Base-by-base conservation (phyloP, 1,140 invertebrate species). In the Euglossa dilemma region DNA sequence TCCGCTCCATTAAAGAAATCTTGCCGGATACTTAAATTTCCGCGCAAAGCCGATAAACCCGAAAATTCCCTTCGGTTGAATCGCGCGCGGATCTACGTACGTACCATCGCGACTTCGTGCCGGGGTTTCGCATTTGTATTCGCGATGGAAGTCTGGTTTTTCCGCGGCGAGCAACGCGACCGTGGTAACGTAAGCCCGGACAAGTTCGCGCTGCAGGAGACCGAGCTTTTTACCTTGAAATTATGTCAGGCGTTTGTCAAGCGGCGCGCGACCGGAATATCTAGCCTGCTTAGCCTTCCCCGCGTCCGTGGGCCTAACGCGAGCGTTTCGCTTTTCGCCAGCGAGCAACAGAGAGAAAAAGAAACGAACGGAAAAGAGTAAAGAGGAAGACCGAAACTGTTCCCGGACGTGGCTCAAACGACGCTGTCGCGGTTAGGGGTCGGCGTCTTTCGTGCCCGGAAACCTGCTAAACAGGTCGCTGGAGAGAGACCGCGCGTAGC, bases 371-470 rank as follows among this genome's bases (percentile, higher is more conserved):
- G 57, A 63, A 69, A 75, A 59, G 57, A 67, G 61, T 57, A 73
- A 45, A 36, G 73, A 11, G 25, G 66, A 28, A 66, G 66, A 43
- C 82, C 73, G 52, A 73, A 83, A 83, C 80, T 85, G 83, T 85
- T 83, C 80, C 56, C 84, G 72, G 67, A 77, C 83, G 84, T 83
- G 59, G 59, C 71, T 59, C 73, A 80, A 85, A 85, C 83, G 61
- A 73, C 73, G 72, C 77, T 77, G 84, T 85, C 74, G 79, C 78
- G 83, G 72, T 61, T 54, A 45, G 47, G 25, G 36, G 47, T 64
- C 28, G 56, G 54, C 66, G 54, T 66, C 76, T 72, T 74, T 75
- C 36, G 43, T 11, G 12, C 23, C 9, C 43, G 64, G 14, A 25
- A 73, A 59, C 64, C 61, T 59, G 72, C 72, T 82, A 85, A 82